phyloP scores from a whole-genome alignment of 2,113 vertebrate species.

The Thomomys bottae region DNA sequence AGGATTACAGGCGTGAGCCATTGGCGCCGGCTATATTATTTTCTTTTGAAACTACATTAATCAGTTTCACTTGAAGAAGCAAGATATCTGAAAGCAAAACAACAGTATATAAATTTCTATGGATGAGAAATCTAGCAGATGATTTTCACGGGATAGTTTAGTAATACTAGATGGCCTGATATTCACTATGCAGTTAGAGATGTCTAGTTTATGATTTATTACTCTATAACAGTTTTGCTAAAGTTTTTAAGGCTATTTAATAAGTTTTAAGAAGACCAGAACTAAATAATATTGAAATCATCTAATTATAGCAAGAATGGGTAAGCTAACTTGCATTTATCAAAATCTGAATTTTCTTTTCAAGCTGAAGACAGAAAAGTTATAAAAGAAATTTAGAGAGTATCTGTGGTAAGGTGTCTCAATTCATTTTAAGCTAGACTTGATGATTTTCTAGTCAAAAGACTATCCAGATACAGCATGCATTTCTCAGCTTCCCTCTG shows the following conservation, averaged over 20 bases:
- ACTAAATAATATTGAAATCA: constrained; percentile 48
- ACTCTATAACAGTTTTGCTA: constrained; percentile 15
- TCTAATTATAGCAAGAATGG: neutral
- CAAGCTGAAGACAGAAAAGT: constrained; percentile 21
- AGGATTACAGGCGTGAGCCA: too few species aligned
- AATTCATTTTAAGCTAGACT: neutral
- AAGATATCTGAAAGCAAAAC: neutral
- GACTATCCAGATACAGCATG: neutral
- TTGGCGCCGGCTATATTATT: too few species aligned
- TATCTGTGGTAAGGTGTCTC: neutral
- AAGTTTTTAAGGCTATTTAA: constrained; percentile 43
- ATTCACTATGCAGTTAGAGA: neutral
- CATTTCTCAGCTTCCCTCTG: neutral
- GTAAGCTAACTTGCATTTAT: neutral
- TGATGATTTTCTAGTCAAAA: constrained; percentile 11
- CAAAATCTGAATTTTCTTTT: constrained; percentile 49
- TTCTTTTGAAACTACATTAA: constrained; percentile 35
- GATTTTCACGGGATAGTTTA: neutral
- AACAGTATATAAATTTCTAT: too few species aligned
- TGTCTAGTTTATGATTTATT: constrained; percentile 39
- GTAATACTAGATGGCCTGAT: constrained; percentile 50
- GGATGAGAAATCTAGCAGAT: neutral
- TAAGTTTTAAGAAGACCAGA: constrained; percentile 46
- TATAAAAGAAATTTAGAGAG: constrained; percentile 27
- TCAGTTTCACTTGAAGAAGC: neutral